Evolutionary conservation across 2,888 invertebrate species (phyloP).

Genomic region (Lithophane ornitopus): DNA sequence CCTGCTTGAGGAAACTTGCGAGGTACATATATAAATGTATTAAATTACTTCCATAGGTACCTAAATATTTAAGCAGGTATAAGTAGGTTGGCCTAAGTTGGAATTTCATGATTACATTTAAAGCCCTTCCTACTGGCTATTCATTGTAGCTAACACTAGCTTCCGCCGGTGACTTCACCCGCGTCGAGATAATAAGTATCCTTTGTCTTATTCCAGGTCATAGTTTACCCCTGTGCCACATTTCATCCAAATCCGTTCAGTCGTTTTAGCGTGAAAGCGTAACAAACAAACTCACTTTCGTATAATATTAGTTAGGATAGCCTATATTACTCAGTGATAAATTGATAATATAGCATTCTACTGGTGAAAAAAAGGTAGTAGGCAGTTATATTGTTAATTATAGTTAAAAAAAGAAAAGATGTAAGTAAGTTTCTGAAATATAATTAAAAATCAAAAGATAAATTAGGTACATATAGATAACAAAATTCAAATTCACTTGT

Average conservation of each 20-base stretch:
- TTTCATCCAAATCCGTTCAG: no score
- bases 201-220: no score
- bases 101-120: neutral
- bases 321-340: no score
- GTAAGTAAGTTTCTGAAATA: neutral
- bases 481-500: slow-evolving; percentile 16
- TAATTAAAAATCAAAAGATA: neutral
- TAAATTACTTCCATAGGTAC: slow-evolving; percentile 24
- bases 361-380: no score
- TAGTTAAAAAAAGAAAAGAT: neutral
- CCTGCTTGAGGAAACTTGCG: slow-evolving; percentile 46
- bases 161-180: no score
- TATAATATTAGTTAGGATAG: no score
- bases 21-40: slow-evolving; percentile 31
- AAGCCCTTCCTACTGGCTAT: neutral
- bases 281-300: no score
- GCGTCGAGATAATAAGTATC: no score
- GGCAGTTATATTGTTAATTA: neutral
- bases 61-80: neutral
- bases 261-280: no score
- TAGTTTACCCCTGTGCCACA: no score
- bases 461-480: neutral
- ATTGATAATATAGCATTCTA: no score
- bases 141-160: neutral
- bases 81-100: neutral